Conservation (phyloP, 2,797 vertebrate species). For the Oreochromis grahami region DNA sequence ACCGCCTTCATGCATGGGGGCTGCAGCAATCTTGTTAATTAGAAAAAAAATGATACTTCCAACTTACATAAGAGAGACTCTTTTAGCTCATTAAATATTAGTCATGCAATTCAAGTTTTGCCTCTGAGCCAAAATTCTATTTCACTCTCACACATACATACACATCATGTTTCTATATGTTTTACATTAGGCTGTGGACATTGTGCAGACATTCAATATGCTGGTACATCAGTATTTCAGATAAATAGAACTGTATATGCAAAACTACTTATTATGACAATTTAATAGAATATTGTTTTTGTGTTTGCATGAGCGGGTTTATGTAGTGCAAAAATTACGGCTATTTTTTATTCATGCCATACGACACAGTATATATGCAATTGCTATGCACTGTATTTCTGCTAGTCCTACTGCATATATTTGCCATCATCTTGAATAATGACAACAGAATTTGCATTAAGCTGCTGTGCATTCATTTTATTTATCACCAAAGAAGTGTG, state of each 20-base stretch:
- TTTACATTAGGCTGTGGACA: background rate
- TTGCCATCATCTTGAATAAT: constrained; percentile 30
- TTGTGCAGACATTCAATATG: background rate
- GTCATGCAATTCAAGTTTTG: constrained; percentile 61
- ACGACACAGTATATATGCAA: background rate
- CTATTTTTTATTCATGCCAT: background rate
- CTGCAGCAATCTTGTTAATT: constrained; percentile 36
- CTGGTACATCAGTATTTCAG: background rate
- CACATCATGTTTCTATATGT: background rate
- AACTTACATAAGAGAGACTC: constrained; percentile 53
- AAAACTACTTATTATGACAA: background rate
- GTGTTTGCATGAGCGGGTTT: background rate
- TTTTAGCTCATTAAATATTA: constrained; percentile 70
- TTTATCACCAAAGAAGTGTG: constrained; percentile 51
- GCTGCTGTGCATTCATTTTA: constrained; percentile 41
- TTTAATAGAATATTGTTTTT: background rate
- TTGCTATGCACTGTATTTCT: background rate
- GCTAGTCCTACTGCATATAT: background rate
- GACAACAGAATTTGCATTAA: constrained; percentile 39
- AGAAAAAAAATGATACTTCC: constrained; percentile 55
- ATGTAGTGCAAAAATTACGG: background rate
- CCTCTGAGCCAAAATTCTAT: constrained; percentile 46
- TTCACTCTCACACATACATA: background rate
- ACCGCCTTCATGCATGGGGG: constrained; percentile 6
- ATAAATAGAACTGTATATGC: background rate